Base-by-base conservation (phyloP, 2,797 vertebrate genomes). In the Limosa lapponica region DNA sequence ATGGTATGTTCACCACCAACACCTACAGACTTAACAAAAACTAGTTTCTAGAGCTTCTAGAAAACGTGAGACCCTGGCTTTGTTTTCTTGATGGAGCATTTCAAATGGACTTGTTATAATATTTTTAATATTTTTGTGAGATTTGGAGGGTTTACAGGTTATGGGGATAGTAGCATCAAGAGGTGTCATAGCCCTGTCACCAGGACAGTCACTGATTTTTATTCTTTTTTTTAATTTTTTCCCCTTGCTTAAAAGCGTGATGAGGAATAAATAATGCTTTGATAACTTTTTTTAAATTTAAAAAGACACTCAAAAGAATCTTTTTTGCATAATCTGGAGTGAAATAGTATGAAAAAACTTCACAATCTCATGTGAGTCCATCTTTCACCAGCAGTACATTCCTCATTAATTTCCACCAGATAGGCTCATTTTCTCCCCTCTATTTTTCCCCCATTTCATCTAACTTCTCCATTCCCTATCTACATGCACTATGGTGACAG, bases 1-100 rank as follows among this genome's bases (percentile, higher is more conserved):
- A 0, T 13, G 20, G 11, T 43, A 13, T 28, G 39, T 27, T 75
- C 25, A 22, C 14, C 34, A 79, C 4, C 23, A 71, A 1, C 6
- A 20, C 34, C 58, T 58, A 32, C 14, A 48, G 55, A 37, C 16
- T 58, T 77, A 61, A 44, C 27, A 77, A 64, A 65, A 54, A 41
- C 19, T 11, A 28, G 4, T 49, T 86, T 72, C 46, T 67, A 72
- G n/a, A 65, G 15, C 12, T 83, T 20, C 20, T 44, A 64, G 44
- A 78, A 78, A 71, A 57, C 0, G 0, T 30, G 28, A 80, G 28
- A 62, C 4, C 11, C 11, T 59, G 43, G 6, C 3, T 90, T 78
- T 3, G 0, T 59, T 83, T 87, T 62, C 17, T 46, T 54, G 30
- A 52, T 54, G 18, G 13, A 70, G 8, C 23, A 46, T 77, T 91